Evolutionary conservation across 2,113 vertebrate species (phyloP), one percentile per base, ranked within the genome.

Genomic region (Microcebus murinus): DNA sequence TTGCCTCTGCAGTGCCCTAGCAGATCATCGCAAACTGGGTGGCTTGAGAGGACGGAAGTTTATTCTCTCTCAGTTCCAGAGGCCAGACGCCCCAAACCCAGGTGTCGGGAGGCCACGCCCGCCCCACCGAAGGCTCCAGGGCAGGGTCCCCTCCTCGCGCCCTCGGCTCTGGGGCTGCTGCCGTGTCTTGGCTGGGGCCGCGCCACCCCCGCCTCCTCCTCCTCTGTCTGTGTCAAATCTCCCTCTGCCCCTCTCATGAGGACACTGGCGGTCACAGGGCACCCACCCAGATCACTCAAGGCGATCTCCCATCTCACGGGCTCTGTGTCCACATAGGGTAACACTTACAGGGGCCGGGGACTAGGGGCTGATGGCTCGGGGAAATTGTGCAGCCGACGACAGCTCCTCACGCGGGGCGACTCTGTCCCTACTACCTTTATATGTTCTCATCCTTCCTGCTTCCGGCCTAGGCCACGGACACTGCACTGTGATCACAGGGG

Each of bases 401-500:
- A 39, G 39, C 39, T 39, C 39, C 39, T 39, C 39, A 39, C 18
- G 4, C 8, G 70, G 48, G 27, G 6, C 12, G 0, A 15, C 25
- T 17, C 8, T 3, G n/a, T 1, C 13, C 14, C 8, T 45, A 11
- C 8, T 15, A 17, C 8, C 39, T 65, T 71, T 50, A 27, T 50
- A 27, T 3, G 8, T 4, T 50, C 31, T 55, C 10, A 10, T 17
- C 3, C 29, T 52, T 31, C 34, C 36, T 34, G 77, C 59, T 48
- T 59, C 76, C 36, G 74, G 23, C 31, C 31, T 25, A 45, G 48
- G 13, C 31, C 68, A 36, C 21, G 31, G 83, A 34, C 10, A 0
- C 3, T 4, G 0, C 0, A 0, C 4, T 4, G 5, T 25, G 14
- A 36, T 39, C 92, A 27, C 6, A 4, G 18, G 39, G 13, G 21